Evolutionary conservation across 2,888 invertebrate species (phyloP), one percentile per base, ranked within the genome.

Genomic region (Diadromus collaris): DNA sequence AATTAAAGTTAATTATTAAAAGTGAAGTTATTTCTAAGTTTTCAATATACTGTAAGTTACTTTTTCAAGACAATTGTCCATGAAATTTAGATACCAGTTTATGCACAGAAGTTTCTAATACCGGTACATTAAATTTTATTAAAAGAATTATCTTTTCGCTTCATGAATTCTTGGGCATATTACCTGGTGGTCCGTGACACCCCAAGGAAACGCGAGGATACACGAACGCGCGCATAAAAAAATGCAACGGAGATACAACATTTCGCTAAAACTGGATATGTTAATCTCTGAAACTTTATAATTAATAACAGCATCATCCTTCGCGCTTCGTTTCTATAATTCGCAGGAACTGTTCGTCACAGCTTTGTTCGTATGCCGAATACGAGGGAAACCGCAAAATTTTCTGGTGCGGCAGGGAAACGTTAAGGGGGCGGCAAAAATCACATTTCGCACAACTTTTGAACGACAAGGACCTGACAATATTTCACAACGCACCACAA

Each of bases 401-500:
- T 10, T 5, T 6, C 16, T 6, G 6, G 16, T 29, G 29, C 41
- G 13, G 16, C 0, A 24, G 24, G n/a, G 29, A 54, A 54, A 54
- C 6, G 5, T 27, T 54, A 1, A 5, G 10, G 24, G 54, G 24
- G 27, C 16, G 6, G 16, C 3, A 27, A 27, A 10, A 16, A 16
- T 29, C 16, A 10, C 27, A 27, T 54, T 54, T 9, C 54, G 2
- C 6, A 16, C 27, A 27, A 27, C 54, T 54, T 27, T 54, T 16
- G 54, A 27, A 10, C 10, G 13, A 29, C 10, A 6, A 16, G n/a
- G 16, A 16, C 7, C 16, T n/a, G n/a, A 61, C 60, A 27, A 74
- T 54, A 32, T 73, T 78, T 78, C 56, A 24, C 32, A 56, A 60
- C 41, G 48, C 56, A 65, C 76, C 58, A 24, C 32, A 56, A 48